phyloP scores from a whole-genome alignment of 2,797 vertebrate species.

The Cheirogaleus major region DNA sequence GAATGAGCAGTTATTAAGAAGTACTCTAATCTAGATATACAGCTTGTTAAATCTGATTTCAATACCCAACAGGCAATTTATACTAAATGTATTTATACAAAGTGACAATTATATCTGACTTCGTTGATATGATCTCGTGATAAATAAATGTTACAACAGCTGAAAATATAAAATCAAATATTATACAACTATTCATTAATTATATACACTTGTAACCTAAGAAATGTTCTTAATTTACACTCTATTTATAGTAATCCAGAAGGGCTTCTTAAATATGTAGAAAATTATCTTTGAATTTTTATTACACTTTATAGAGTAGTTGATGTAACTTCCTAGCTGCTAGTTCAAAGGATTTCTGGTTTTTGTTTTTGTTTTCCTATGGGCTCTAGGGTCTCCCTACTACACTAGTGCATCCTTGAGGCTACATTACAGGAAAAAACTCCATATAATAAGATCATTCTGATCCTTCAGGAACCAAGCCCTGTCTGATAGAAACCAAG shows the following conservation, averaged over 20 bases:
- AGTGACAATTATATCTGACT: neutral
- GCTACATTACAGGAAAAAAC: neutral
- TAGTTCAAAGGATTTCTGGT: neutral
- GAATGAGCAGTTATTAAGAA: neutral
- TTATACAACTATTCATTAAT: neutral
- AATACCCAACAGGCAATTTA: neutral
- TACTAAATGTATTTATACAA: neutral
- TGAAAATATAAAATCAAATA: neutral
- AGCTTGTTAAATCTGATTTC: neutral
- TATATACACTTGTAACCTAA: neutral
- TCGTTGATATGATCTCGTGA: neutral
- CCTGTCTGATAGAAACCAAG: neutral
- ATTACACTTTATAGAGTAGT: neutral
- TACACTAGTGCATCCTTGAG: neutral
- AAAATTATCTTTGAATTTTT: conserved; percentile 2
- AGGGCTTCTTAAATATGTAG: neutral
- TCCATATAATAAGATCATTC: neutral
- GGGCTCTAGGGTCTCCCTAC: neutral
- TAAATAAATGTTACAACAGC: neutral
- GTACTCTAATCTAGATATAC: neutral
- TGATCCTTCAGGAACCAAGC: neutral
- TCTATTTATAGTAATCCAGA: conserved; percentile 31
- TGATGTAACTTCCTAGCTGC: neutral
- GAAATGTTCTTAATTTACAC: conserved; percentile 14
- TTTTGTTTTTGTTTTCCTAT: neutral